Percentiles rank a stretch among this genome's conserved stretches.
Evolutionary conservation across 2,113 vertebrate species (phyloP).

Genomic region (Grallaria varia): DNA sequence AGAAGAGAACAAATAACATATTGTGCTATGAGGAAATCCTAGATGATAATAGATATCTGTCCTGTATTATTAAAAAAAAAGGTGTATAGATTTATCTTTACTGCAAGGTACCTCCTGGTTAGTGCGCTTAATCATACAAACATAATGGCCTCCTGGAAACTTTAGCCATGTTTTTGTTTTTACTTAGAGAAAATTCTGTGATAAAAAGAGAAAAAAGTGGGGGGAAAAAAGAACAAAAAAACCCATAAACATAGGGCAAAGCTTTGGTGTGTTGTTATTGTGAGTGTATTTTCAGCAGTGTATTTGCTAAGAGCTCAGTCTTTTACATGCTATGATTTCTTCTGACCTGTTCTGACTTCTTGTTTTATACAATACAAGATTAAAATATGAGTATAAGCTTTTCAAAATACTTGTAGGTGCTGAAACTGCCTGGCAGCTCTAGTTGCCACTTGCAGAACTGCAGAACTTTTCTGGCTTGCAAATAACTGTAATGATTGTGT

Average conservation of each 20-base stretch:
- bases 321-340: neutral
- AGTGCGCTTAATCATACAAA: neutral
- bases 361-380: neutral
- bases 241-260: neutral
- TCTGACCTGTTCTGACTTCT: neutral
- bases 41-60: neutral
- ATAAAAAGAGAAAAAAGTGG: neutral
- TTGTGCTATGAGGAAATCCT: neutral
- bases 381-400: neutral
- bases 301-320: neutral
- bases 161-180: neutral
- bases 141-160: neutral
- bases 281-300: neutral
- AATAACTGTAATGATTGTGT: neutral
- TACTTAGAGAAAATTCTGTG: rapidly evolving
- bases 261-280: neutral
- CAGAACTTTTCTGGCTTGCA: neutral
- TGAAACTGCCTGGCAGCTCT: neutral
- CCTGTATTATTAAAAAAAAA: neutral
- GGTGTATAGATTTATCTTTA: neutral
- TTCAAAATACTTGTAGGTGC: neutral
- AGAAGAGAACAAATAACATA: neutral
- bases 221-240: neutral
- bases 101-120: neutral
- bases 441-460: neutral